Evolutionary conservation across 2,888 invertebrate species (phyloP).

Genomic region (Apoda limacodes): DNA sequence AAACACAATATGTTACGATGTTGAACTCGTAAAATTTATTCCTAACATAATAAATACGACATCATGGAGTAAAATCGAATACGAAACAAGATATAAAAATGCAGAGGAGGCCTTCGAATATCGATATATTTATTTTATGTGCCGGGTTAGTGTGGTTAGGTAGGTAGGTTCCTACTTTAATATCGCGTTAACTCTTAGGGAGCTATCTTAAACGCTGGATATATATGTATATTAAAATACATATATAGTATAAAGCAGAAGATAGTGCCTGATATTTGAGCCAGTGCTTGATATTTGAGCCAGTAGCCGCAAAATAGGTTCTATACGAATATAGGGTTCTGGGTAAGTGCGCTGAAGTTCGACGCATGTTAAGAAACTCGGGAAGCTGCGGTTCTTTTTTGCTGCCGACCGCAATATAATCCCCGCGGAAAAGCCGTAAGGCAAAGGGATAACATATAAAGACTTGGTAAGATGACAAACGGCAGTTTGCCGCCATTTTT

Average conservation of each 20-base stretch:
- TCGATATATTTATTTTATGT: slow-evolving; percentile 39
- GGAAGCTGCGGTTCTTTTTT: slow-evolving; percentile 50
- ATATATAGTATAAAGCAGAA: too few relatives aligned
- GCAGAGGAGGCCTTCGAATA: slow-evolving; percentile 31
- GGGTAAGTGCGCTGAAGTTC: too few relatives aligned
- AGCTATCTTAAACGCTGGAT: too few relatives aligned
- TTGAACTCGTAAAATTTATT: too few relatives aligned
- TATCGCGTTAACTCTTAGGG: too few relatives aligned
- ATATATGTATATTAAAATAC: too few relatives aligned
- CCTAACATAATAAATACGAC: slow-evolving; percentile 29
- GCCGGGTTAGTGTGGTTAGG: slow-evolving; percentile 23
- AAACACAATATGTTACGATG: too few relatives aligned
- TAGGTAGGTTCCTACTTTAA: too few relatives aligned
- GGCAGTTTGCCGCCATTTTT: slow-evolving; percentile 43
- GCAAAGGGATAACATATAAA: slow-evolving; percentile 26
- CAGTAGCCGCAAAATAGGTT: slow-evolving; percentile 27
- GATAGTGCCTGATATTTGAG: too few relatives aligned
- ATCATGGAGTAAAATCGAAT: slow-evolving; percentile 27
- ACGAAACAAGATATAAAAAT: slow-evolving; percentile 34
- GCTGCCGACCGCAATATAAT: slow-evolving; percentile 29
- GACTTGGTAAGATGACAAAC: slow-evolving; percentile 37
- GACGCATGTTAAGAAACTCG: too few relatives aligned
- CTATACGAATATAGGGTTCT: too few relatives aligned
- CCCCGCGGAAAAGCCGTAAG: slow-evolving; percentile 24
- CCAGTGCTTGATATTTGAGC: slow-evolving; percentile 57